These are phyloP conservation scores for Pseudorhombus dupliciocellatus DNA, from an alignment of 2,113 vertebrate species.

Conservation along the genomic window DNA sequence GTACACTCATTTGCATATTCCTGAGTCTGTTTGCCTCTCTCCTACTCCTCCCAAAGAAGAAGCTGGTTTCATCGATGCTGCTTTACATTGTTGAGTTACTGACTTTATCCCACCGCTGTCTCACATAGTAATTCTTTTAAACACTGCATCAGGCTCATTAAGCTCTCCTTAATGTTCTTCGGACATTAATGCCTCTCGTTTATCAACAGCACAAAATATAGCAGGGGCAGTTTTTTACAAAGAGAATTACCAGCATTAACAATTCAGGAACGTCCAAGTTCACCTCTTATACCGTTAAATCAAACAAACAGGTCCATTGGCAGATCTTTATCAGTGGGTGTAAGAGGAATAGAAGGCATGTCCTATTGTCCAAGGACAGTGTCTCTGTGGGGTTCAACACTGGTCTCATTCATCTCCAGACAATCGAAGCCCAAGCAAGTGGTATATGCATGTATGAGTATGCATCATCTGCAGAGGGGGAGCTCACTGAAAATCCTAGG, in stretches of 20 bases:
- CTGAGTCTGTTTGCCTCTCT: not conserved
- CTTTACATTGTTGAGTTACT: not conserved
- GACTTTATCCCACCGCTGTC: not conserved
- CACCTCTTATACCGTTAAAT: not conserved
- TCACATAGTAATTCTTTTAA: not conserved
- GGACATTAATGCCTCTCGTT: not conserved
- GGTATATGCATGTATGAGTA: conserved; percentile 72
- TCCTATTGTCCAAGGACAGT: not conserved
- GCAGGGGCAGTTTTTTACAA: not conserved
- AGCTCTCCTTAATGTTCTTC: not conserved
- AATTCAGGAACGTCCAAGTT: no score
- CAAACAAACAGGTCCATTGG: not conserved
- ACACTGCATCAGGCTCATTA: not conserved
- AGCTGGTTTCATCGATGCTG: not conserved
- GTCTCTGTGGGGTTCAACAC: not conserved
- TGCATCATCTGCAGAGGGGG: conserved; percentile 46
- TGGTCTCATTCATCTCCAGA: conserved; percentile 1
- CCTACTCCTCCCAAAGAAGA: not conserved
- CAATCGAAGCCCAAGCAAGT: conserved; percentile 2
- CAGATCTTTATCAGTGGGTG: not conserved
- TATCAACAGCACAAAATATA: not conserved
- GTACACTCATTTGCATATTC: not conserved
- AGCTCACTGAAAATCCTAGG: not conserved
- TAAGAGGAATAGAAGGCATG: not conserved
- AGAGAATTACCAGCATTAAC: not conserved